Base-by-base conservation (phyloP, 1,140 invertebrate genomes). In the Magallana ariakensis region DNA sequence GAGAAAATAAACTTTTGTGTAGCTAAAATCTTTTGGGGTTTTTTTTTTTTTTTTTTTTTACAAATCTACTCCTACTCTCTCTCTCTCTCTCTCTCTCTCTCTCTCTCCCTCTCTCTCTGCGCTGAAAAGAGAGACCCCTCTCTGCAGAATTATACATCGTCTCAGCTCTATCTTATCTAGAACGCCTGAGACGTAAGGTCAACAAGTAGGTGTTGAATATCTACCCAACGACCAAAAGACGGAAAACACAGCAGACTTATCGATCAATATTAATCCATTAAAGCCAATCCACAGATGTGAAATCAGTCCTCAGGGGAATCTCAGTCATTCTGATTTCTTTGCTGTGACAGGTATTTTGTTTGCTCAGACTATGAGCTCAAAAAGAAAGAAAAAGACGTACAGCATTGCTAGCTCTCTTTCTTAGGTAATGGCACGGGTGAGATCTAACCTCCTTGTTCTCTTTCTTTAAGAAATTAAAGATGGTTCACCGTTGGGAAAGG, bases 201-300 rank as follows among this genome's bases (percentile, higher is more conserved):
- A 26, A 33, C 66, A 75, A 13, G 22, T 75, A 75, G 22, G 66
- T 75, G 66, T 26, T 13, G 33, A 26, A 75, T 75, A 75, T 75
- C 66, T 75, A 75, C 66, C 22, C 22, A 75, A 75, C 66, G 22
- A 75, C 66, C 66, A 3, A 26, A 75, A 75, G 66, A 75, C 22
- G 8, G 11, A 26, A 33, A 46, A 75, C 22, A 75, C 22, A 75
- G 22, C 22, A 75, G 66, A 75, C 66, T 75, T 75, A 75, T 75
- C 22, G 66, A 75, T 75, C 66, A 26, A 75, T 75, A 75, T 33
- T 75, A 75, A 33, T 75, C 66, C 66, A 75, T 33, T 75, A 75
- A 75, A 75, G 66, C 22, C 66, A 75, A 75, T 75, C 66, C 66
- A 13, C 22, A 26, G 33, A 33, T 33, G 22, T 26, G 15, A 75